These are phyloP conservation scores for Vanessa tameamea DNA, from an alignment of 1,140 invertebrate genomes.

Conservation along the genomic window DNA sequence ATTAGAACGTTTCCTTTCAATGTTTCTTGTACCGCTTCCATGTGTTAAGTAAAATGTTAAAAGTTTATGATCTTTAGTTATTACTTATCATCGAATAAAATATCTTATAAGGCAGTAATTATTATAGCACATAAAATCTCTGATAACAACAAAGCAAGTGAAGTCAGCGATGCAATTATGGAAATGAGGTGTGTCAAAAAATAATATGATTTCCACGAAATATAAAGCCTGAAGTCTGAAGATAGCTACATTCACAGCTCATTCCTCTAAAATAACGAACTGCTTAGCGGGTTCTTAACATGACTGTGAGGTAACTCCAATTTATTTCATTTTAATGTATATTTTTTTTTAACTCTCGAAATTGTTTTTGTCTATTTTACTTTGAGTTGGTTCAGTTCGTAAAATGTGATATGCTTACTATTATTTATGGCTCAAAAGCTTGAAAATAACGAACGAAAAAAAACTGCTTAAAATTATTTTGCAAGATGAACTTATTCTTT, in stretches of 20 bases:
- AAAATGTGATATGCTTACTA: not conserved
- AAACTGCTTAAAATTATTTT: too few relatives aligned
- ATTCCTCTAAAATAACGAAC: conserved; percentile 12
- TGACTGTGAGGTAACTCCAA: not conserved
- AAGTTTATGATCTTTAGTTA: not conserved
- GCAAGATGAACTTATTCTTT: too few relatives aligned
- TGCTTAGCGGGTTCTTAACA: not conserved
- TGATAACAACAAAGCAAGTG: too few relatives aligned
- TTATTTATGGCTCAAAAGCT: too few relatives aligned
- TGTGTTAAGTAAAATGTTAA: not conserved
- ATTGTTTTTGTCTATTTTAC: not conserved
- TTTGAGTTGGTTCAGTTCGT: not conserved
- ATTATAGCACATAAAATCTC: too few relatives aligned
- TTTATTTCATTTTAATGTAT: conserved; percentile 5
- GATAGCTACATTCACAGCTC: conserved; percentile 11
- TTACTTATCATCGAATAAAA: too few relatives aligned
- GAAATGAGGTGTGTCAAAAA: conserved; percentile 7
- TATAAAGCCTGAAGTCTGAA: conserved; percentile 11
- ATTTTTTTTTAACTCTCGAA: not conserved
- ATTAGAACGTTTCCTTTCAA: conserved; percentile 12
- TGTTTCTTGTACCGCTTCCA: not conserved
- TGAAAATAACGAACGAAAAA: too few relatives aligned
- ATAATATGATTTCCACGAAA: conserved; percentile 4
- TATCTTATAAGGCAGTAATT: too few relatives aligned
- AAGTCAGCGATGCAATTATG: not conserved